Conservation (phyloP, 2,888 invertebrate species). For the Macrophya alboannulata region DNA sequence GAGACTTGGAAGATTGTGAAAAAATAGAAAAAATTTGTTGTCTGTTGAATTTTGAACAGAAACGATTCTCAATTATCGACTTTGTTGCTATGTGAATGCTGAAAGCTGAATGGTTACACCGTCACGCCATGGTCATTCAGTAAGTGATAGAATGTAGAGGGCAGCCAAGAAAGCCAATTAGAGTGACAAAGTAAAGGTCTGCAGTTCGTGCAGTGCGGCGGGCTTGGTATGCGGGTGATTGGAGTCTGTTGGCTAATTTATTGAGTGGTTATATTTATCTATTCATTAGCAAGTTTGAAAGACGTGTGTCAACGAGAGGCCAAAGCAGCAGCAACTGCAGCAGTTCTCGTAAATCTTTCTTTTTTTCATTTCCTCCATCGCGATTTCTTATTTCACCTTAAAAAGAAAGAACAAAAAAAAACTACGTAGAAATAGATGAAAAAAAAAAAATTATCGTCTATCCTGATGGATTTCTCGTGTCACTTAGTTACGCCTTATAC, state of each 20-base stretch:
- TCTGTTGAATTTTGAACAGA: background rate
- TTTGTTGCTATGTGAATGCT: background rate
- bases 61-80: background rate
- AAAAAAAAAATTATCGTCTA: background rate
- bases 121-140: background rate
- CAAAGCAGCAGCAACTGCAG: background rate
- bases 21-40: no score
- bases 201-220: background rate
- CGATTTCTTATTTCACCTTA: background rate
- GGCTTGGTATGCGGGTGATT: conserved; percentile 26
- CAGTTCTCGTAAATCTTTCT: background rate
- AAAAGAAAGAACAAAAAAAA: background rate
- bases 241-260: conserved; percentile 23
- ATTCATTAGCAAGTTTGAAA: conserved; percentile 35
- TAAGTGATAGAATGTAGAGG: background rate
- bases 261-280: conserved; percentile 30
- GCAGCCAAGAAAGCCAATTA: conserved; percentile 36
- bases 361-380: background rate
- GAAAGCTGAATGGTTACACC: background rate
- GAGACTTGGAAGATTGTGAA: no score
- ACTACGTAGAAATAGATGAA: no score
- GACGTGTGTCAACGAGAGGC: conserved; percentile 17
- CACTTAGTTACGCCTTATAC: conserved; percentile 12
- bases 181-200: conserved; percentile 36
- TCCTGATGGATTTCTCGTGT: conserved; percentile 32